Conservation (phyloP, 53 echinoderm and acorn worm genomes). For the Astropecten irregularis region DNA sequence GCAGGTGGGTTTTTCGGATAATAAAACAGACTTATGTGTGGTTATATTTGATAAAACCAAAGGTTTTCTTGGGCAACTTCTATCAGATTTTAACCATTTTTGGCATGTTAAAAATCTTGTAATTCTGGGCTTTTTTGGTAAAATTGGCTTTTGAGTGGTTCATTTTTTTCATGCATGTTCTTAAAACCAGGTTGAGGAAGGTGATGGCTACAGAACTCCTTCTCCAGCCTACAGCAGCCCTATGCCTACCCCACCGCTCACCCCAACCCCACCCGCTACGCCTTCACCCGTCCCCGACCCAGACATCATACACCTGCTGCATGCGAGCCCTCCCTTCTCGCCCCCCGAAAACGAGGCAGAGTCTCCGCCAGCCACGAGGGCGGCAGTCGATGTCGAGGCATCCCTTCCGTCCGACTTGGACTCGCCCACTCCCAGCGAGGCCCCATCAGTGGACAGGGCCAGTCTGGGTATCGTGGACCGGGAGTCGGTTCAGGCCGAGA, state of each 20-base stretch:
- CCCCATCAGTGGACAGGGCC: slow-evolving; percentile 21
- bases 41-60: too few species aligned
- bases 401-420: not conserved
- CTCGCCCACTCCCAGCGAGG: slow-evolving; percentile 32
- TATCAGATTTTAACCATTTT: too few species aligned
- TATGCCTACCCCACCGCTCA: slow-evolving; percentile 34
- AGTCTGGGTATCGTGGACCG: slow-evolving; percentile 3
- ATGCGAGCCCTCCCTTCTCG: slow-evolving; percentile 13
- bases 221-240: slow-evolving; percentile 30
- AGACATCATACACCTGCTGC: too few species aligned
- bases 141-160: too few species aligned
- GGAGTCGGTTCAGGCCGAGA: not conserved
- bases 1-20: too few species aligned
- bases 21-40: too few species aligned
- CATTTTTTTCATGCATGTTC: too few species aligned
- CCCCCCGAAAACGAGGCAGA: slow-evolving; percentile 18
- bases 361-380: not conserved
- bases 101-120: too few species aligned
- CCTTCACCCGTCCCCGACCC: slow-evolving; percentile 10
- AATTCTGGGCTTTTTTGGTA: too few species aligned
- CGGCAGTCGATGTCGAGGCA: not conserved
- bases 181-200: too few species aligned
- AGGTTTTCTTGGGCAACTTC: too few species aligned
- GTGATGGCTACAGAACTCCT: not conserved
- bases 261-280: slow-evolving; percentile 37